Conservation (phyloP, 2,888 invertebrate species). For the Meta bourneti region DNA sequence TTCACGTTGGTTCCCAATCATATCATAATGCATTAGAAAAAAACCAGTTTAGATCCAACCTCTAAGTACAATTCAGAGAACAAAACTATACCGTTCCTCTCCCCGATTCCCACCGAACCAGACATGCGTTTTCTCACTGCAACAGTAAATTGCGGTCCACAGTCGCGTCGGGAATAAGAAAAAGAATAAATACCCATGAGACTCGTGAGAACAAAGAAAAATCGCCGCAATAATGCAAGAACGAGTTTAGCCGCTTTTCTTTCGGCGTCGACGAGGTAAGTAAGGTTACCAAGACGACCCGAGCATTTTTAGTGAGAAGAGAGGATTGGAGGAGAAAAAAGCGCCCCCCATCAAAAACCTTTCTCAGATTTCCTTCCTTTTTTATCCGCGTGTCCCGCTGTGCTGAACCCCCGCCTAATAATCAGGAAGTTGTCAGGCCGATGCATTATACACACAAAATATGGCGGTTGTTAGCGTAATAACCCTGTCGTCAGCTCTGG, state of each 20-base stretch:
- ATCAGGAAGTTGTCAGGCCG: slow-evolving; percentile 39
- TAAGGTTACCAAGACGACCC: not conserved
- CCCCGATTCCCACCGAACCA: too few relatives aligned
- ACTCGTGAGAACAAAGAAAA: not conserved
- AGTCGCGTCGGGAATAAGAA: too few relatives aligned
- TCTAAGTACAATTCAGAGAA: too few relatives aligned
- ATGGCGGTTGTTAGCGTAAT: slow-evolving; percentile 35
- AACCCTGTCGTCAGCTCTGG: slow-evolving; percentile 3
- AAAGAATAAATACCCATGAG: not conserved
- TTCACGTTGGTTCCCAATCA: too few relatives aligned
- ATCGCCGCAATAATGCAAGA: not conserved
- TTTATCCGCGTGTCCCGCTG: not conserved
- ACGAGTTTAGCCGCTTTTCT: too few relatives aligned
- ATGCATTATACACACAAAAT: slow-evolving; percentile 42
- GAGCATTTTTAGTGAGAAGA: not conserved
- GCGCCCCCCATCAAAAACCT: not conserved
- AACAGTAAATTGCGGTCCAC: too few relatives aligned
- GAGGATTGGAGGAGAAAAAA: not conserved
- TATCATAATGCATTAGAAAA: too few relatives aligned
- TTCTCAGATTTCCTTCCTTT: not conserved
- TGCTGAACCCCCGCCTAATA: slow-evolving; percentile 11
- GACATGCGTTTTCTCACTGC: too few relatives aligned
- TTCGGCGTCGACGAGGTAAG: not conserved
- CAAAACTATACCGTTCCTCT: too few relatives aligned
- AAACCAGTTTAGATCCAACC: too few relatives aligned